Base-by-base conservation (phyloP, 2,888 invertebrate species). In the Lomographa bimaculata region DNA sequence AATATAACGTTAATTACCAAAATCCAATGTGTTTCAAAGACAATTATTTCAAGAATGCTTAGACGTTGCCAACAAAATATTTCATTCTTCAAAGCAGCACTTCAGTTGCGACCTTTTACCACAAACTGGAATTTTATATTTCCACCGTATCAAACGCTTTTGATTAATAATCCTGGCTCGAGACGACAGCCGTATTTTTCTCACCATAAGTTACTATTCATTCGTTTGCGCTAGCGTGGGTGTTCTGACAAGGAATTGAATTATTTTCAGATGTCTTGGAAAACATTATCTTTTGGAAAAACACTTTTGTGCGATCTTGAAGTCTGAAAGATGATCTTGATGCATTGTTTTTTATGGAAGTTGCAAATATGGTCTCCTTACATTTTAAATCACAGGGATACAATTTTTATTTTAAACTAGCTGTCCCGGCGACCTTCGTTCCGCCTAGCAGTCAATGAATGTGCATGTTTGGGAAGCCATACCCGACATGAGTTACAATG, bases 171-270 rank as follows among this genome's bases (percentile, higher is more conserved):
- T 79, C 71, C 57, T 57, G 50, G 63, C 53, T 62, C 60, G 60
- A 54, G 60, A 68, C 72, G 74, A 79, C 79, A 77, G 73, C 67
- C 73, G 72, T 79, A 78, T 81, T 80, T 82, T 82, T 83, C 84
- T 72, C 77, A 77, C 76, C 77, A 73, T 73, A 78, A 83, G 78
- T 79, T 78, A 76, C 79, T 61, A 80, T 67, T 83, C 82, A 82
- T 77, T 67, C 78, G 77, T 64, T 56, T 62, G 67, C 64, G 47
- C 59, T 78, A 77, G 60, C 49, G 52, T 70, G 75, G 80, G 79
- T 64, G 35, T 40, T 41, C 29, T 33, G 44, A 39, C 46, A 19
- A 30, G 20, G 18, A 41, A 32, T 39, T 42, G 29, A 28, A 50
- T 40, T 50, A 46, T 48, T 47, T 47, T 45, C 25, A 41, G 43